Conservation (phyloP, 2,888 invertebrate species). For the Sarcophaga carnaria region DNA sequence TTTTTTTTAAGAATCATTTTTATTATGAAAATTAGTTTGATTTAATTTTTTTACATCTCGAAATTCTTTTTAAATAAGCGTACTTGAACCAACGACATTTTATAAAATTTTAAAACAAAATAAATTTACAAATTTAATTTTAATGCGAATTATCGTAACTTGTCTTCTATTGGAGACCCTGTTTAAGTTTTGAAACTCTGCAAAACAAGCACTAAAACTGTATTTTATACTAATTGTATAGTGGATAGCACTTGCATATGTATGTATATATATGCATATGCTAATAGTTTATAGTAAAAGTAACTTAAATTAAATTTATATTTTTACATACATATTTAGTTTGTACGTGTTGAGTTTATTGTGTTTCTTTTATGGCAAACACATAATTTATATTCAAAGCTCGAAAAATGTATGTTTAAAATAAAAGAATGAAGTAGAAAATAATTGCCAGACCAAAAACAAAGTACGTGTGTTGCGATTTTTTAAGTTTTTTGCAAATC, state of each 20-base stretch:
- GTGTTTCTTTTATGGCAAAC: constrained; percentile 51
- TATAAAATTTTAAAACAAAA: too few relatives aligned
- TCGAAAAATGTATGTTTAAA: constrained; percentile 39
- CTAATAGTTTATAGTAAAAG: constrained; percentile 28
- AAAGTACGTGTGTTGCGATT: constrained; percentile 10
- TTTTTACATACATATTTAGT: constrained; percentile 32
- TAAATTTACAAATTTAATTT: too few relatives aligned
- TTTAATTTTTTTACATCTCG: too few relatives aligned
- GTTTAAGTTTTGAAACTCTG: too few relatives aligned
- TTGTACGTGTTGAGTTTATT: constrained; percentile 51
- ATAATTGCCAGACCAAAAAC: constrained; percentile 8
- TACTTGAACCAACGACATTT: too few relatives aligned
- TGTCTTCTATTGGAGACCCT: too few relatives aligned
- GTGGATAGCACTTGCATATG: background rate
- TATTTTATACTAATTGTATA: background rate
- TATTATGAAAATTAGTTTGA: too few relatives aligned
- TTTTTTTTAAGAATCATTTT: too few relatives aligned
- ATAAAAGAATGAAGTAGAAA: constrained; percentile 2
- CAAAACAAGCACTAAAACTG: background rate
- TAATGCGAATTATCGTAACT: too few relatives aligned
- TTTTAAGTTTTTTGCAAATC: constrained; percentile 9
- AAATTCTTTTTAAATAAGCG: too few relatives aligned
- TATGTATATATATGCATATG: background rate
- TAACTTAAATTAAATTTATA: constrained; percentile 47
- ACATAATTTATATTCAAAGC: constrained; percentile 55